These are phyloP conservation scores for Drosophila simulans DNA, from an alignment of 1,140 invertebrate species.

Conservation along the genomic window DNA sequence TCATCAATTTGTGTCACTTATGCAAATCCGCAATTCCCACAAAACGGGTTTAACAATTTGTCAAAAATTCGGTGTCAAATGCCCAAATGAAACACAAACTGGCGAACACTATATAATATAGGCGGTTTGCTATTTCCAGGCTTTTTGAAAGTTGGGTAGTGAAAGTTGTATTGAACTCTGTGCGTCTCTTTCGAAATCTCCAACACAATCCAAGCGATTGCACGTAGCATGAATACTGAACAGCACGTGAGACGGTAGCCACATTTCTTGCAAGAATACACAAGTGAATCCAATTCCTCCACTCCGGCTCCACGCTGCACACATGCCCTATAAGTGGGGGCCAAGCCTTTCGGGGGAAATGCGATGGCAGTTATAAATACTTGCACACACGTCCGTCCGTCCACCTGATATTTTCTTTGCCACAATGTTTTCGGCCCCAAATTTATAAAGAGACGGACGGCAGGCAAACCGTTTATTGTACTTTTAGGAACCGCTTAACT, in stretches of 20 bases:
- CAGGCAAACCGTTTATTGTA: constrained; percentile 52
- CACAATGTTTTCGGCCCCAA: constrained; percentile 26
- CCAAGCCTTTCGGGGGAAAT: constrained; percentile 25
- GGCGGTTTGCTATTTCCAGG: constrained; percentile 21
- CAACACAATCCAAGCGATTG: constrained; percentile 32
- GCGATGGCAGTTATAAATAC: constrained; percentile 45
- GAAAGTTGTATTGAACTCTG: constrained; percentile 47
- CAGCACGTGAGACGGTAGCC: constrained; percentile 42
- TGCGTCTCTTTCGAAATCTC: constrained; percentile 44
- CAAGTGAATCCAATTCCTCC: constrained; percentile 32
- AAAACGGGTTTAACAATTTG: constrained; percentile 30
- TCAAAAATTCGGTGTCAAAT: constrained; percentile 12
- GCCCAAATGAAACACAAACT: constrained; percentile 8
- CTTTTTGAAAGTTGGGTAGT: constrained; percentile 43
- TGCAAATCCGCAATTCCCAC: constrained; percentile 29
- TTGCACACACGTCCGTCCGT: constrained; percentile 41
- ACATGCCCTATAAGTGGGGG: constrained; percentile 9
- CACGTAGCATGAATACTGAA: constrained; percentile 50
- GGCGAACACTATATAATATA: constrained; percentile 39
- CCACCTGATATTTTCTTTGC: constrained; percentile 35
- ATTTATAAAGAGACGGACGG: constrained; percentile 52
- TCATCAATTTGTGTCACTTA: constrained; percentile 30
- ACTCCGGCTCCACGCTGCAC: neutral
- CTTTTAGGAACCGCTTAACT: constrained; percentile 51
- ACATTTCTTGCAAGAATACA: constrained; percentile 57